These are phyloP conservation scores for Theodoxus fluviatilis DNA, from an alignment of 2,888 invertebrate genomes.

Conservation along the genomic window DNA sequence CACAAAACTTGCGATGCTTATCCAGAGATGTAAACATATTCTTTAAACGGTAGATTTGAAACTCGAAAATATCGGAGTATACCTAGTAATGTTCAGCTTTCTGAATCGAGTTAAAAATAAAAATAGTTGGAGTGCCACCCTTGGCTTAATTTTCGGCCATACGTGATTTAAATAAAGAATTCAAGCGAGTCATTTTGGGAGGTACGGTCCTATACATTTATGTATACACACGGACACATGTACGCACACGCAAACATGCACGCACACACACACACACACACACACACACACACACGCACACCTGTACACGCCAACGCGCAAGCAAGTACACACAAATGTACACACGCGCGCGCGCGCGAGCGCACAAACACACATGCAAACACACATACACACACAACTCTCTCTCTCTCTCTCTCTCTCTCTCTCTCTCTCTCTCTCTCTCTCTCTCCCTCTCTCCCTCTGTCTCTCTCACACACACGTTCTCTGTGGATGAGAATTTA, in stretches of 20 bases:
- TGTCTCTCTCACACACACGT: constrained; percentile 1
- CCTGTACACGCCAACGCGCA: constrained; percentile 4
- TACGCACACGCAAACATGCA: neutral
- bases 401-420: neutral
- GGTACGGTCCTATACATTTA: too few relatives aligned
- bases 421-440: constrained; percentile 5
- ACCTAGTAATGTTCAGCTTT: too few relatives aligned
- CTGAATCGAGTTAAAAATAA: too few relatives aligned
- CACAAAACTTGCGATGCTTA: too few relatives aligned
- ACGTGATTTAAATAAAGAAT: too few relatives aligned
- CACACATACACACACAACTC: constrained; percentile 3
- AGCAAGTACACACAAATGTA: constrained; percentile 6
- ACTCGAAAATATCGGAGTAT: too few relatives aligned
- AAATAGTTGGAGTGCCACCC: too few relatives aligned
- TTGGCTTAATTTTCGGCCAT: too few relatives aligned
- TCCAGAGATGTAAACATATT: too few relatives aligned
- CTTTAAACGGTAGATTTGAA: too few relatives aligned
- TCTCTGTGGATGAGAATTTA: neutral
- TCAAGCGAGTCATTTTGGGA: too few relatives aligned
- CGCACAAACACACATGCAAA: neutral
- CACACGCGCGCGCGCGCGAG: neutral
- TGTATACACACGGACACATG: neutral
- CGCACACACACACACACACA: neutral
- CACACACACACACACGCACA: neutral
- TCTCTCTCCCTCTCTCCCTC: neutral